Conservation (phyloP, 2,888 invertebrate species). For the Dasypogon diadema region DNA sequence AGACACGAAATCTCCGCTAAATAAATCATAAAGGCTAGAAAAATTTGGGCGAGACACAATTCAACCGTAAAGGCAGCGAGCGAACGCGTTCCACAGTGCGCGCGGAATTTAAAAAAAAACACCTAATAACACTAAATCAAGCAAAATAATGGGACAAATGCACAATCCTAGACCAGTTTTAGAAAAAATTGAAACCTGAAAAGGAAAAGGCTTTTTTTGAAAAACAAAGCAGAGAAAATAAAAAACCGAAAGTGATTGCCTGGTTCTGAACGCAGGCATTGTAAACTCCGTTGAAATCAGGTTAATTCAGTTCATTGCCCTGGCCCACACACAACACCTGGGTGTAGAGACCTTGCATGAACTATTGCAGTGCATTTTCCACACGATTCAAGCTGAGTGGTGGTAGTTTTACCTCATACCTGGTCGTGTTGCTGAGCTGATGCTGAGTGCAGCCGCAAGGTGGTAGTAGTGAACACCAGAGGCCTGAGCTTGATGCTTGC, state of each 20-base stretch:
- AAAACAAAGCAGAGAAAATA: too few relatives aligned
- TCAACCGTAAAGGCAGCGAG: not conserved
- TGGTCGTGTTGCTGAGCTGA: not conserved
- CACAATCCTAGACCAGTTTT: conserved; percentile 6
- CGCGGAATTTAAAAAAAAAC: not conserved
- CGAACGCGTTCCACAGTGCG: not conserved
- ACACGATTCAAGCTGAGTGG: not conserved
- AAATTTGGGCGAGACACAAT: not conserved
- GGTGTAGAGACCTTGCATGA: conserved; percentile 33
- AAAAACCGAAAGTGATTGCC: conserved; percentile 42
- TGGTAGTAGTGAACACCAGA: not conserved
- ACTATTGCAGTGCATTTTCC: conserved; percentile 37
- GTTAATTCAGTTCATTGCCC: conserved; percentile 68
- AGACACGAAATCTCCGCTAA: too few relatives aligned
- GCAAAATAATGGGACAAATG: not conserved
- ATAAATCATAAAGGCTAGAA: not conserved
- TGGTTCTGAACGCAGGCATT: conserved; percentile 10
- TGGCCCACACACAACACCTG: conserved; percentile 52
- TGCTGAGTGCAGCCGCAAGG: conserved; percentile 15
- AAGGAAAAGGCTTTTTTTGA: not conserved
- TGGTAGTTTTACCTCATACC: not conserved
- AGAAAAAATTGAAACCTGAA: not conserved
- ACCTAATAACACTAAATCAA: not conserved
- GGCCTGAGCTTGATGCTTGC: too few relatives aligned
- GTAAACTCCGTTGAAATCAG: conserved; percentile 64